Evolutionary conservation across 2,797 vertebrate species (phyloP).

Genomic region (Sparidentex hasta): DNA sequence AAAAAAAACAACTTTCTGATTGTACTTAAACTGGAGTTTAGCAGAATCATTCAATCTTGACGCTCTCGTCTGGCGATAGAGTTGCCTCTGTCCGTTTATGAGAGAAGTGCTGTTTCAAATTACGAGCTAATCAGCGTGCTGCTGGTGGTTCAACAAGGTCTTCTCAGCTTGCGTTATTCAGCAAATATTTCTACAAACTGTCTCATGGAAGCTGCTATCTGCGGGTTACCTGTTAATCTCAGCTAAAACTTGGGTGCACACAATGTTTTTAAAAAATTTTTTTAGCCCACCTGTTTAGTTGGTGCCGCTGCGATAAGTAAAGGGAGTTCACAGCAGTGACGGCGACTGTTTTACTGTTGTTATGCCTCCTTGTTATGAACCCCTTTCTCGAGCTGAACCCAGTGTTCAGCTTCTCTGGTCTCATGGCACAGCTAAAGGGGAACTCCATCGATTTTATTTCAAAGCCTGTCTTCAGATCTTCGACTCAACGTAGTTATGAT

Average conservation of each 20-base stretch:
- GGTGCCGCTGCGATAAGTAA: too few relatives aligned
- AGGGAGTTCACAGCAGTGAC: too few relatives aligned
- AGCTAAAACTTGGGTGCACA: not conserved
- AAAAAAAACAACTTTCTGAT: not conserved
- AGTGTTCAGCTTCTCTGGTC: not conserved
- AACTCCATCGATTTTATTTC: not conserved
- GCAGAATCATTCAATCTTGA: not conserved
- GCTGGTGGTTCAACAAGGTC: not conserved
- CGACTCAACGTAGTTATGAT: too few relatives aligned
- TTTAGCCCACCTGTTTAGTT: conserved; percentile 1
- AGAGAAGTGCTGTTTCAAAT: not conserved
- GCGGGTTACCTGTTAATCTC: not conserved
- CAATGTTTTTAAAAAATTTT: too few relatives aligned
- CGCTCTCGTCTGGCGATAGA: not conserved
- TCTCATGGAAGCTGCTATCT: not conserved
- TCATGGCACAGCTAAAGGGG: not conserved
- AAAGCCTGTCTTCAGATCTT: not conserved
- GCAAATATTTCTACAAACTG: not conserved
- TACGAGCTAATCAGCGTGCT: not conserved
- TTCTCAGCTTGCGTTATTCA: not conserved
- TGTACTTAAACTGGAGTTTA: too few relatives aligned
- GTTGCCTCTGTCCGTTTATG: not conserved
- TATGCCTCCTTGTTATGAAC: not conserved
- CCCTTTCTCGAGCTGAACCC: too few relatives aligned
- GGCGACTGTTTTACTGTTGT: too few relatives aligned